These are phyloP conservation scores for Caenorhabditis sp. DNA, from an alignment of 2,888 invertebrate genomes.

Conservation along the genomic window DNA sequence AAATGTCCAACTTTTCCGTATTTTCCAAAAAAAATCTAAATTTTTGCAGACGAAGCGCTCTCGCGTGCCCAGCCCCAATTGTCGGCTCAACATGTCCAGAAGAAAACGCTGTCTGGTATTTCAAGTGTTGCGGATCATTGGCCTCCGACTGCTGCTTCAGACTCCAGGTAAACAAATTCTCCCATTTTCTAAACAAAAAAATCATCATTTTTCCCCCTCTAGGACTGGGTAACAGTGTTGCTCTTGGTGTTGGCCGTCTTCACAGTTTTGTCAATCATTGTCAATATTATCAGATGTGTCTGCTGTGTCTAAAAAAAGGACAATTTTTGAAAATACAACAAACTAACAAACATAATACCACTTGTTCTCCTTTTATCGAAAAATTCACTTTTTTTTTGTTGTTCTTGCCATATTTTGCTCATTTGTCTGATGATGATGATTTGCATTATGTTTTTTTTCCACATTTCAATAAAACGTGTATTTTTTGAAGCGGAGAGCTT, in stretches of 20 bases:
- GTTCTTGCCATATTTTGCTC: slow-evolving; percentile 5
- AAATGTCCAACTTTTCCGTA: too few relatives aligned
- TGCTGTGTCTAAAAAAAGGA: slow-evolving; percentile 44
- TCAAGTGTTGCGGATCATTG: slow-evolving; percentile 62
- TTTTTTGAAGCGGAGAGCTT: background rate
- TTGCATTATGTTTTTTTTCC: background rate
- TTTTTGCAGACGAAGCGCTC: slow-evolving; percentile 22
- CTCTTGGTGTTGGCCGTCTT: slow-evolving; percentile 53
- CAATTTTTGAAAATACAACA: background rate
- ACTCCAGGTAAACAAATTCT: slow-evolving; percentile 38
- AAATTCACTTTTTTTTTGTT: background rate
- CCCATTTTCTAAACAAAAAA: background rate
- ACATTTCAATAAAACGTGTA: background rate
- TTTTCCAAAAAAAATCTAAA: background rate
- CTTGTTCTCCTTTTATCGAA: background rate
- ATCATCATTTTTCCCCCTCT: too few relatives aligned
- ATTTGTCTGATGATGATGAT: background rate
- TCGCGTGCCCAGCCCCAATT: slow-evolving; percentile 61
- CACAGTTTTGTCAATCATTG: slow-evolving; percentile 57
- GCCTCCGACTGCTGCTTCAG: slow-evolving; percentile 58
- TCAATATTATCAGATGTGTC: slow-evolving; percentile 62
- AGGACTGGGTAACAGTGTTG: slow-evolving; percentile 62
- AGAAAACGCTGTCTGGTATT: slow-evolving; percentile 60
- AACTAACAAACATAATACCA: background rate
- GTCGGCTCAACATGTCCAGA: slow-evolving; percentile 61